Evolutionary conservation across 1,140 invertebrate genomes (phyloP).

Genomic region (Drosophila seguyi): DNA sequence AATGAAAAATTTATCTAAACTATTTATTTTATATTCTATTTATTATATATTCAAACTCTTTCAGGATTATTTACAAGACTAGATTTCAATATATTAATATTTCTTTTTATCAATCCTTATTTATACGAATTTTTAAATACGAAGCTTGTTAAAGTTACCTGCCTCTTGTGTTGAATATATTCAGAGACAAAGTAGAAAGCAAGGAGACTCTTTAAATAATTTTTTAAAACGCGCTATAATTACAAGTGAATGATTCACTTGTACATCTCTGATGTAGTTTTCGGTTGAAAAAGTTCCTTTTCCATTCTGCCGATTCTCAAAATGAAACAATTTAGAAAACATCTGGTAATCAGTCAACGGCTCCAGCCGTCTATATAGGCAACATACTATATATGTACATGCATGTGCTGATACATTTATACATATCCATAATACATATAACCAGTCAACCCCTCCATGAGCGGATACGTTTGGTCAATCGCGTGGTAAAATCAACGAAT

Average conservation of each 20-base stretch:
- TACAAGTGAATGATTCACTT: constrained; percentile 13
- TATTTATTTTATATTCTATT: no score
- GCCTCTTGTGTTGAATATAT: no score
- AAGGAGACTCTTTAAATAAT: background rate
- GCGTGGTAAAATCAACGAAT: constrained; percentile 63
- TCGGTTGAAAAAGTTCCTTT: constrained; percentile 11
- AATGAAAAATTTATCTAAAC: no score
- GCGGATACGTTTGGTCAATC: constrained; percentile 38
- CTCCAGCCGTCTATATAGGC: constrained; percentile 12
- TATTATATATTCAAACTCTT: no score
- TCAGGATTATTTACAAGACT: no score
- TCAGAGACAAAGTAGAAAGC: background rate
- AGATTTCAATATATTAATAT: no score
- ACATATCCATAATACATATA: constrained; percentile 33
- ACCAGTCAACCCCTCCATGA: constrained; percentile 24
- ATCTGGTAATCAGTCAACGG: constrained; percentile 73
- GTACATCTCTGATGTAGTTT: background rate
- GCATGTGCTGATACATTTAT: constrained; percentile 24
- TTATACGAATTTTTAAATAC: no score
- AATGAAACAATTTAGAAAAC: constrained; percentile 65
- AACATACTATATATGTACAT: background rate
- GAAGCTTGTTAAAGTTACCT: no score
- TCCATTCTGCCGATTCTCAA: constrained; percentile 23
- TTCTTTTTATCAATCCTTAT: no score
- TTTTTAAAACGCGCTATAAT: background rate